Conservation (phyloP, 1,140 invertebrate species). For the Brachionus plicatilis region DNA sequence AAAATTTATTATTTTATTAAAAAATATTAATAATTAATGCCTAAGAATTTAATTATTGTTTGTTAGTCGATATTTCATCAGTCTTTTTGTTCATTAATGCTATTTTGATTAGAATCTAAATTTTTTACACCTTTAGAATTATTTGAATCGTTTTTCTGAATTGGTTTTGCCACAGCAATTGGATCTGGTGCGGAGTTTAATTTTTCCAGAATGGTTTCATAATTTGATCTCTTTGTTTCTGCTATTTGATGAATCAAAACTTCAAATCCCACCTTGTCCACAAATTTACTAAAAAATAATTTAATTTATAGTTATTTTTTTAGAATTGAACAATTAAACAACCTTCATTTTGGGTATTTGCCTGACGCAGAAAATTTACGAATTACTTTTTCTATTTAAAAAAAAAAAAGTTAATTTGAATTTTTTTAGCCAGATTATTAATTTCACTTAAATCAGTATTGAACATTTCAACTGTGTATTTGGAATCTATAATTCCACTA, state of each 20-base stretch:
- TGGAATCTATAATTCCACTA: neutral
- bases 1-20: no score
- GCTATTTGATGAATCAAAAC: neutral
- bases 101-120: neutral
- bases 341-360: neutral
- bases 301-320: neutral
- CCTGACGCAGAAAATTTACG: neutral
- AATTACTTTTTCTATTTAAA: neutral
- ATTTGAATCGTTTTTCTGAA: neutral
- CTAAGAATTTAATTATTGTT: no score
- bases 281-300: neutral
- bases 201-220: neutral
- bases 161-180: neutral
- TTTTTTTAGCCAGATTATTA: neutral
- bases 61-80: neutral
- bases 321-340: neutral
- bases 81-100: neutral
- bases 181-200: neutral
- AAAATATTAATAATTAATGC: no score
- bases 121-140: neutral
- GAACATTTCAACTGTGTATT: neutral
- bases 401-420: neutral
- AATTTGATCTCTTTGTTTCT: neutral
- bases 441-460: neutral
- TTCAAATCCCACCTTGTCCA: neutral